phyloP scores from a whole-genome alignment of 2,797 vertebrate species.

The Hypotaenidia philippensis region DNA sequence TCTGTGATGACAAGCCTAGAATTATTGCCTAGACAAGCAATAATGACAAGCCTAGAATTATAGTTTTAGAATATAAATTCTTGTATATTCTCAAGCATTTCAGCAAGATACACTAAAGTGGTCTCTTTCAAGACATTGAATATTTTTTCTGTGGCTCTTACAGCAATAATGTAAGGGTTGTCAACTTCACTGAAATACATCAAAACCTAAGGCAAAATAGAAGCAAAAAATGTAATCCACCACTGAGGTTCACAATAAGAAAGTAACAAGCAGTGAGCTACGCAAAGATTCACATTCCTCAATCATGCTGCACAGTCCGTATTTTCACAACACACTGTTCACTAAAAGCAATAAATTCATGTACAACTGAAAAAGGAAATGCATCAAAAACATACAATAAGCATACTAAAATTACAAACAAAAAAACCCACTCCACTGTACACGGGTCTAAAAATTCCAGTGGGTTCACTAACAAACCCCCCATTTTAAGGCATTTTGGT shows the following conservation, averaged over 20 bases:
- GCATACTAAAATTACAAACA: background rate
- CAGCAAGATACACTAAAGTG: constrained; percentile 2
- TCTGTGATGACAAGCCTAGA: constrained; percentile 51
- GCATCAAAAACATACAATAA: background rate
- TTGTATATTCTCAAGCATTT: constrained; percentile 44
- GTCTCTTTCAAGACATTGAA: constrained; percentile 26
- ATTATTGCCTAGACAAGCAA: constrained; percentile 60
- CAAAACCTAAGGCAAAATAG: constrained; percentile 42
- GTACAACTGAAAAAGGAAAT: background rate
- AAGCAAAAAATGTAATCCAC: constrained; percentile 11
- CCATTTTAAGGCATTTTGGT: background rate
- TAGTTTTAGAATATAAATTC: constrained; percentile 57
- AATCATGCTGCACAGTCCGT: background rate
- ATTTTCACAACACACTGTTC: background rate
- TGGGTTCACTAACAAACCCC: background rate
- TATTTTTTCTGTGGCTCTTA: background rate
- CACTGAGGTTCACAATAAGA: background rate
- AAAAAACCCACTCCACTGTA: background rate
- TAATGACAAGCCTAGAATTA: constrained; percentile 66
- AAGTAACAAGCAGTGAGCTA: background rate
- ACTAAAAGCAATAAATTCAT: background rate
- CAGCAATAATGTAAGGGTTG: background rate
- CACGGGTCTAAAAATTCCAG: background rate
- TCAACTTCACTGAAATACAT: constrained; percentile 16
- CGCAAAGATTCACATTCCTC: background rate